Conservation (phyloP, 1,140 invertebrate species). For the Globodera ellingtonae region DNA sequence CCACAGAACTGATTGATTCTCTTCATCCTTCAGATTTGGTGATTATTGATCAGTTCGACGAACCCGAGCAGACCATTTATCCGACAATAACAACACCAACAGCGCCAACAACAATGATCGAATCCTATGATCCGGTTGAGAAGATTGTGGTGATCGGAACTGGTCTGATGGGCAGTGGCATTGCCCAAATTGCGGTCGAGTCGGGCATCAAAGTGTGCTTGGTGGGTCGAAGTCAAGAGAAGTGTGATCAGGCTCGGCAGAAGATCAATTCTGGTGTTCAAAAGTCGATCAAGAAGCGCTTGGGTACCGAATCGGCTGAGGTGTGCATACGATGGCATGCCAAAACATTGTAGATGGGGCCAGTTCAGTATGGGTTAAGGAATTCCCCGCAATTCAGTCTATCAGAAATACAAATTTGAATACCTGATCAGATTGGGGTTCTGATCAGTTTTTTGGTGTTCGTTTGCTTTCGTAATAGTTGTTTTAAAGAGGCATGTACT, state of each 20-base stretch:
- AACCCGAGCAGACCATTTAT: background rate
- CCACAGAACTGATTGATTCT: background rate
- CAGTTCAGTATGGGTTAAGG: too few relatives aligned
- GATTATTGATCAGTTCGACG: background rate
- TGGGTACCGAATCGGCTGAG: conserved; percentile 38
- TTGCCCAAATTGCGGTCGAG: conserved; percentile 58
- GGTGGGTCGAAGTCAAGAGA: conserved; percentile 54
- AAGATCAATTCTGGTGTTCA: conserved; percentile 48
- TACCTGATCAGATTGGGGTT: background rate
- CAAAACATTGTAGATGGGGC: background rate
- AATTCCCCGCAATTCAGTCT: background rate
- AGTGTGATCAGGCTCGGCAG: conserved; percentile 44
- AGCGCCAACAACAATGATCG: background rate
- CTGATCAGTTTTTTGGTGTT: background rate
- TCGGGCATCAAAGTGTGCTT: conserved; percentile 52
- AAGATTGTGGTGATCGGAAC: conserved; percentile 58
- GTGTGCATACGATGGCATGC: background rate
- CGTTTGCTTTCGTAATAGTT: background rate
- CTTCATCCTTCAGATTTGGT: background rate
- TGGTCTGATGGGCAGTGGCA: conserved; percentile 60
- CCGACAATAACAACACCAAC: background rate
- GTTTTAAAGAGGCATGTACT: too few relatives aligned
- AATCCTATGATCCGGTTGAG: conserved; percentile 23
- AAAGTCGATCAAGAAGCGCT: conserved; percentile 47
- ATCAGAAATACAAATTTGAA: too few relatives aligned